Conservation (phyloP, 2,113 vertebrate genomes). For the Mus musculus region GRCm39 chr9:113161501-113162000, state of each 20-base stretch:
- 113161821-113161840: conserved; percentile 64
- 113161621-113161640: conserved; percentile 40
- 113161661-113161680: conserved; percentile 15
- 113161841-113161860: conserved; percentile 71
- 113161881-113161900: conserved; percentile 55
- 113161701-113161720: conserved; percentile 21
- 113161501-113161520: not conserved
- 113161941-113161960: conserved; percentile 59
- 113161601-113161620: conserved; percentile 14
- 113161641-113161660: conserved; percentile 1
- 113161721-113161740: conserved; percentile 39
- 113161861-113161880: conserved; percentile 47
- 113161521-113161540: conserved; percentile 46
- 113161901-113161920: conserved; percentile 54
- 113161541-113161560: not conserved
- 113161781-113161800: conserved; percentile 54
- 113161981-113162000: conserved; percentile 64
- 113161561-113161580: not conserved
- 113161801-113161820: conserved; percentile 60
- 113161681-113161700: conserved; percentile 25
- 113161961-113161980: conserved; percentile 55
- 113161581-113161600: not conserved
- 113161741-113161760: conserved; percentile 64
- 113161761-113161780: conserved; percentile 27
- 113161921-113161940: conserved; percentile 60